Conservation (phyloP, 2,113 vertebrate genomes). For the Coracopsis vasa region DNA sequence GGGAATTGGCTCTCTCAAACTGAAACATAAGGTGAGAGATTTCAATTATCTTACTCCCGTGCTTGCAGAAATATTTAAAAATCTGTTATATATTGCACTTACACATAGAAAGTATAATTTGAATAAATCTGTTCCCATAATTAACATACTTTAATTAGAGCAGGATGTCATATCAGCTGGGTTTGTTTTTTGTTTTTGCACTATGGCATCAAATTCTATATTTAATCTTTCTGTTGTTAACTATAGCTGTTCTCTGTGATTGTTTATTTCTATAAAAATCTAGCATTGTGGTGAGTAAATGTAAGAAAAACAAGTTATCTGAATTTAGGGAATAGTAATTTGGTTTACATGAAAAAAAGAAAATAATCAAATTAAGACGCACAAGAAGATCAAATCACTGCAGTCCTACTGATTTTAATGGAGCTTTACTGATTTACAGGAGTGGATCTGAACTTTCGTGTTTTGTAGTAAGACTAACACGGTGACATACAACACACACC, state of each 20-base stretch:
- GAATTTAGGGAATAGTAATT: background rate
- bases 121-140: slow-evolving; percentile 16
- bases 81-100: background rate
- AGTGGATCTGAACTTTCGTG: background rate
- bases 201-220: background rate
- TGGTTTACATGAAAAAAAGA: background rate
- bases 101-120: background rate
- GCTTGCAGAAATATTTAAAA: slow-evolving; percentile 6
- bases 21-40: background rate
- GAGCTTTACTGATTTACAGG: background rate
- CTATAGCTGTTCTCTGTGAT: background rate
- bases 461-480: background rate
- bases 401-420: background rate
- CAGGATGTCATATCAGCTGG: background rate
- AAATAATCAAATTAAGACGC: background rate
- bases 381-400: background rate
- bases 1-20: background rate
- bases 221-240: background rate
- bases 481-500: background rate
- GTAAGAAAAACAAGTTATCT: background rate
- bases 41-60: background rate
- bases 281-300: background rate
- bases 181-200: background rate
- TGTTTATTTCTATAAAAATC: background rate
- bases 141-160: slow-evolving; percentile 22